Base-by-base conservation (phyloP, 2,888 invertebrate species). In the Dendrolimus houi region DNA sequence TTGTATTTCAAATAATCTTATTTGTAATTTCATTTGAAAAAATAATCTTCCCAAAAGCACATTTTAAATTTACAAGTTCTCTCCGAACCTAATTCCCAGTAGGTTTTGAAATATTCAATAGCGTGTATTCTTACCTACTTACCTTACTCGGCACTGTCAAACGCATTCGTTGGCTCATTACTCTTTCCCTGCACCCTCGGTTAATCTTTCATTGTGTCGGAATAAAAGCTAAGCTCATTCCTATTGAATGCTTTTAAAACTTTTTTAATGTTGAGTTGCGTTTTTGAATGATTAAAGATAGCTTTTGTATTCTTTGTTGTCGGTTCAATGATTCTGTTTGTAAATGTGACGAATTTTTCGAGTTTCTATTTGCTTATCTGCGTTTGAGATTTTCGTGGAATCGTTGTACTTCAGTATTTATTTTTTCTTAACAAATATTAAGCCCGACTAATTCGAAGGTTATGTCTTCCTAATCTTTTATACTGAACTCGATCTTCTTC, bases 191-290 rank as follows among this genome's bases (percentile, higher is more conserved):
- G 77, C 78, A 77, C 75, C 70, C 70, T 70, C 70, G 76, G 82
- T 83, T 85, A 82, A 85, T 85, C 84, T 82, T 83, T 83, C 79
- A 83, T 82, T 83, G 84, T 82, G 73, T 71, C 68, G 65, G 72
- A 66, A 77, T 77, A 75, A 79, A 77, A 71, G 71, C 71, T 71
- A 70, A 67, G 69, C 69, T 71, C 74, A 72, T 75, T 75, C 68
- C 70, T 78, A 79, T 78, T 74, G 75, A 75, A 66, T 74, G 80
- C 76, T 75, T 76, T 69, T 66, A 64, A 67, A 68, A 60, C 63
- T 61, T 58, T 57, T 60, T 63, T 70, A 66, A 69, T 71, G 67
- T 65, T 71, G 70, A 68, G 68, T 74, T 72, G 71, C 68, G 67
- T 66, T 69, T 70, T 69, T 61, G 63, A 65, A 62, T 59, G 63